Base-by-base conservation (phyloP, 2,797 vertebrate species). In the Karalla daura region DNA sequence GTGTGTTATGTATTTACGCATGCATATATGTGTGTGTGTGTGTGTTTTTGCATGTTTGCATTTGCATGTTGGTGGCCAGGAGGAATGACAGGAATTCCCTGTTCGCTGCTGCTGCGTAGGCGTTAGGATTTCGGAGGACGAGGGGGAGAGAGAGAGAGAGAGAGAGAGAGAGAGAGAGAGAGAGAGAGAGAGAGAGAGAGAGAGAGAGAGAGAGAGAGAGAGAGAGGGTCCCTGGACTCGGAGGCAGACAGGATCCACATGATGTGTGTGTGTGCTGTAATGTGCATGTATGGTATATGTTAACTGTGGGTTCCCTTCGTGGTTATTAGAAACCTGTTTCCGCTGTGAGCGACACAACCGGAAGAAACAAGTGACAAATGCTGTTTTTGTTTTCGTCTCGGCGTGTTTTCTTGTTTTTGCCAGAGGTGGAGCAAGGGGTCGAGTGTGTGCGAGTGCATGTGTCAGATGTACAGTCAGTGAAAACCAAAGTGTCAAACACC, bases 31-130 rank as follows among this genome's bases (percentile, higher is more conserved):
- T 46, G 23, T 68, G 56, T 45, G 23, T 35, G 36, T 13, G 0
- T 36, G 64, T 35, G 64, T 53, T 54, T 37, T n/a, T 41, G 35
- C 49, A 27, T 65, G 77, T 76, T 68, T 67, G 64, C 37, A 40
- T 43, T 61, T 83, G 76, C 36, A 61, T 13, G 37, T 59, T 49
- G 60, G 79, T 63, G 84, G 76, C 72, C 24, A 17, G 27, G 35
- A 90, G 88, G 87, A 92, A 91, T 86, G 74, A 74, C 58, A 88
- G 84, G 86, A 91, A 92, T 92, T 91, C 85, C 78, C 77, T 66
- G 84, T 51, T 71, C 36, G 49, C 55, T 47, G 65, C 55, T 47
- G 65, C 68, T 69, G 56, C 11, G 55, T 56, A 70, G 83, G 77
- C 40, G 47, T 59, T 2, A 63, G 43, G 67, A 73, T 64, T 78